These are phyloP conservation scores for Eupsilia transversa DNA, from an alignment of 2,888 invertebrate species.

Conservation along the genomic window DNA sequence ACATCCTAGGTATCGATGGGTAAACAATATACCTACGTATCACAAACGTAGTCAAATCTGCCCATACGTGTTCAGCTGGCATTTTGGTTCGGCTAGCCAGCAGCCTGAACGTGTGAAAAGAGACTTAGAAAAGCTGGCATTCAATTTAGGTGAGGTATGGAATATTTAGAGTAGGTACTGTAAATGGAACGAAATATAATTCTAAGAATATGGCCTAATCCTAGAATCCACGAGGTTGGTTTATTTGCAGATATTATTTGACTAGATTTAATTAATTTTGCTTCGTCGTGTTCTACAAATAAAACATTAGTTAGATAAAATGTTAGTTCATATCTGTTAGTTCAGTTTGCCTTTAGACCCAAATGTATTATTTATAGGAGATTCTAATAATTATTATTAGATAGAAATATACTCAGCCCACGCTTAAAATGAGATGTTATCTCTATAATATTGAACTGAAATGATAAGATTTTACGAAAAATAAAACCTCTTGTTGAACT, in stretches of 20 bases:
- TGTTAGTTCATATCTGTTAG: constrained; percentile 11
- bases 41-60: neutral
- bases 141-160: neutral
- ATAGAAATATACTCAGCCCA: neutral
- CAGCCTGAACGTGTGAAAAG: neutral
- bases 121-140: neutral
- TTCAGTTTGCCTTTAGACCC: neutral
- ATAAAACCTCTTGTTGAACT: constrained; percentile 13
- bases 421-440: neutral
- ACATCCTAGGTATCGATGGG: neutral
- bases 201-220: neutral
- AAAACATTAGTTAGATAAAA: constrained; percentile 20
- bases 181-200: constrained; percentile 21
- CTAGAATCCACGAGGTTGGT: neutral
- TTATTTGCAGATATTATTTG: constrained; percentile 7
- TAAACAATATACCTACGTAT: too few relatives aligned
- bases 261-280: constrained; percentile 31
- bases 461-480: constrained; percentile 21
- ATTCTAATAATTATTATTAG: neutral
- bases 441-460: neutral
- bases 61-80: neutral
- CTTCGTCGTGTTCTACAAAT: constrained; percentile 11
- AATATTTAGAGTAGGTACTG: neutral
- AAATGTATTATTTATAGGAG: neutral
- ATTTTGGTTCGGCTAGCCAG: neutral